Evolutionary conservation across 2,797 vertebrate species (phyloP), one percentile per base, ranked within the genome.

Genomic region (Mergus octosetaceus): DNA sequence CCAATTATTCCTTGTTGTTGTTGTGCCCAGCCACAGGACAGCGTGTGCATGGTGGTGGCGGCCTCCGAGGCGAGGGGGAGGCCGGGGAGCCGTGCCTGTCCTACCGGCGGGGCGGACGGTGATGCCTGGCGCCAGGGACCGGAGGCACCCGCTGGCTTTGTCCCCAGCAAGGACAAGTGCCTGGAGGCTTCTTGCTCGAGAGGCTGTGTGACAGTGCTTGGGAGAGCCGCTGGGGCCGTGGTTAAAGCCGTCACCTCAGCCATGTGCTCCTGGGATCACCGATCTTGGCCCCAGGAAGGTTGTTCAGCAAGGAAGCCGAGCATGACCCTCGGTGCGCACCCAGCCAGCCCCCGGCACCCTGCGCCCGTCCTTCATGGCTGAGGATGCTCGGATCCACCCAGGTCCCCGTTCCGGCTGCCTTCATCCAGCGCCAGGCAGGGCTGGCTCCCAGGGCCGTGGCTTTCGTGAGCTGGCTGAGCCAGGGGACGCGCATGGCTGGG

Each of bases 1-100:
- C 89, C 83, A 97, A 97, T 96, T 97, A 96, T 87, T 71, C 85
- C 13, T 76, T 94, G 91, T 96, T 97, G 80, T 96, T 94, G 89
- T 96, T 96, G 91, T 96, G 74, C 87, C 84, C 43, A 92, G 89
- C 84, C 93, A 89, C 92, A 94, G 95, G 95, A 94, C 90, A 95
- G 85, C 19, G 2, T 90, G 94, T 93, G 88, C 62, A 65, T 32
- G 62, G 62, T 41, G 62, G 62, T 32, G 39, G 62, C 51, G 51
- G 51, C 51, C 51, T 28, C 51, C 27, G 51, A 53, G 51, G 51
- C 22, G 21, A 32, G 61, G 61, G 39, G 61, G 53, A 56, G 53
- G 53, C 53, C 11, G 53, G 53, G 53, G 16, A 64, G 39, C 53
- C 0, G 0, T 54, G 62, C 49, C 39, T 61, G 60, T 65, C 39